These are phyloP conservation scores for Craterocephalus amniculus DNA, from an alignment of 2,797 vertebrate genomes.

Conservation along the genomic window DNA sequence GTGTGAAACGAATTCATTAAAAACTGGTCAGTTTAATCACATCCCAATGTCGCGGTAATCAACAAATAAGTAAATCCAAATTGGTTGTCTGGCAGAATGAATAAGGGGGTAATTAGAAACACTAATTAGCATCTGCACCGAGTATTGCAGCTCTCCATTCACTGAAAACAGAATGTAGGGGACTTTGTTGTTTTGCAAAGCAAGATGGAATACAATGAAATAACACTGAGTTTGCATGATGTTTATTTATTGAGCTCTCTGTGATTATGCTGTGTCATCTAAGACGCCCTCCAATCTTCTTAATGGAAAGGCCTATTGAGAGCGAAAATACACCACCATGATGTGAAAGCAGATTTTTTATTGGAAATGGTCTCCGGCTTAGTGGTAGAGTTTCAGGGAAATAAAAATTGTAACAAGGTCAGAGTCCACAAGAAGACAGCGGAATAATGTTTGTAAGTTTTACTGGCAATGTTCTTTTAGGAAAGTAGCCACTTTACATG, in stretches of 20 bases:
- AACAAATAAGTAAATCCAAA: slow-evolving; percentile 12
- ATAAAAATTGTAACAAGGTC: background rate
- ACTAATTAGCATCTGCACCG: background rate
- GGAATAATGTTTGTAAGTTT: background rate
- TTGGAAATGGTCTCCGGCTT: background rate
- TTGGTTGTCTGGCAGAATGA: slow-evolving; percentile 20
- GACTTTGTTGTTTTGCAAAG: slow-evolving; percentile 39
- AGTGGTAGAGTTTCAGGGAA: background rate
- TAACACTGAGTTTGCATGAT: slow-evolving; percentile 10
- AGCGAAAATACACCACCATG: background rate
- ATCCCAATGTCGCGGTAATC: slow-evolving; percentile 2
- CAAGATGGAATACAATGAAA: slow-evolving; percentile 38
- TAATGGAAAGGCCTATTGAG: slow-evolving; percentile 6
- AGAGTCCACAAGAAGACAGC: background rate
- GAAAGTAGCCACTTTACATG: background rate
- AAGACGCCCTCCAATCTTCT: background rate
- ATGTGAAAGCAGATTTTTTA: slow-evolving; percentile 1
- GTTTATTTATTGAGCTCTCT: slow-evolving; percentile 29
- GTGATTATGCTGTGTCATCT: slow-evolving; percentile 15
- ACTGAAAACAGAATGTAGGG: background rate
- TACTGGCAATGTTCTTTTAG: too few species aligned
- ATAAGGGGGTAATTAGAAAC: slow-evolving; percentile 13
- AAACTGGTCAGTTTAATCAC: slow-evolving; percentile 8
- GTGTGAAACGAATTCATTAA: slow-evolving; percentile 18
- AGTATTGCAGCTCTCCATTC: slow-evolving; percentile 11